Evolutionary conservation across 1,140 invertebrate genomes (phyloP), one percentile per base, ranked within the genome.

Genomic region (Penaeus vannamei): DNA sequence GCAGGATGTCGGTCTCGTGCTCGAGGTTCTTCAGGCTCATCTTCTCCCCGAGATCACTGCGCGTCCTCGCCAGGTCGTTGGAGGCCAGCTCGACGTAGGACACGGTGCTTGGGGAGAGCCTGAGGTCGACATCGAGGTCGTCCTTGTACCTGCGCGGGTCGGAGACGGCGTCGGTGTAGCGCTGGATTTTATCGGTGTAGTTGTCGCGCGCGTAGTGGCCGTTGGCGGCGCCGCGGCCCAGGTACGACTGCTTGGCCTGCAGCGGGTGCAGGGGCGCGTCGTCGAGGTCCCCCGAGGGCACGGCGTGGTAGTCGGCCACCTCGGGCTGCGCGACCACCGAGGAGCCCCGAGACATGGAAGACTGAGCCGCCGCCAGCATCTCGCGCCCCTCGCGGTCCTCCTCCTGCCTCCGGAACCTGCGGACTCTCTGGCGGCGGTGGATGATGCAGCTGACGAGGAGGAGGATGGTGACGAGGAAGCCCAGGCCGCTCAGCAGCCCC

Each of bases 221-320:
- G 32, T 85, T 90, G 46, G 62, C 61, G 53, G 61, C 66, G 26
- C 81, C 84, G 32, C 77, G 84, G 23, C 42, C 19, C 80, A 84
- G 46, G 60, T 64, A 86, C 32, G 77, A 20, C 19, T 84, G 59
- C 14, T 53, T 69, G 12, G 46, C 79, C 59, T 81, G 92, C 92
- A 85, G 92, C 93, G 62, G 94, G 93, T 64, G 95, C 93, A 88
- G 94, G 12, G 85, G 94, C 93, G 81, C 93, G 93, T 89, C 92
- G 72, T 93, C 93, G 0, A 94, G 94, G 88, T 95, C 95, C 84
- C 94, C 94, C 53, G 94, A 95, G 26, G 95, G 95, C 80, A 96
- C 95, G 89, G 95, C 95, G 90, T 95, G 93, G 92, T 96, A 96
- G 91, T 96, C 95, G 26, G 95, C 95, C 90, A 95, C 94, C 90